Conservation (phyloP, 2,113 vertebrate species). For the Dicerorhinus sumatrensis region DNA sequence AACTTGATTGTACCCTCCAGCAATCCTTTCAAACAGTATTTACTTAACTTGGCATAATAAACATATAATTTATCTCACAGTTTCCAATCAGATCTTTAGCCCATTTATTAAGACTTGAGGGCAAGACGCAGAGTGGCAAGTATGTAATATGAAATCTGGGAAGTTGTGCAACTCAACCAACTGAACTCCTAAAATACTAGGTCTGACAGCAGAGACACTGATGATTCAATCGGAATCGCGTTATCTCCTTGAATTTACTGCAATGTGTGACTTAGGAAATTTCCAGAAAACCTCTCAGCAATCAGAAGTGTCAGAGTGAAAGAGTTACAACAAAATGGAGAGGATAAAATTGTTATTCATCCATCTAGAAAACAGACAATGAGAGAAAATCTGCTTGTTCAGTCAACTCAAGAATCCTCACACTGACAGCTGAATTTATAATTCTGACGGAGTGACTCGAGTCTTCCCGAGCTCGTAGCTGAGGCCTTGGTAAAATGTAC, state of each 20-base stretch:
- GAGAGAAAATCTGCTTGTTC: background rate
- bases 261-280: constrained; percentile 25
- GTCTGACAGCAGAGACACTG: background rate
- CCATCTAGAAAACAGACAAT: background rate
- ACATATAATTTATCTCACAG: constrained; percentile 67
- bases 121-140: background rate
- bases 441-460: background rate
- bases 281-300: constrained; percentile 70
- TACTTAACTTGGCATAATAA: constrained; percentile 76
- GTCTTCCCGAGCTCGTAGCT: background rate
- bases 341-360: background rate
- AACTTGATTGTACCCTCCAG: constrained; percentile 75
- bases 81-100: constrained; percentile 71
- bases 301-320: constrained; percentile 55
- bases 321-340: constrained; percentile 47
- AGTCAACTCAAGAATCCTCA: background rate
- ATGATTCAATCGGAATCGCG: constrained; percentile 44
- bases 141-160: background rate
- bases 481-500: background rate
- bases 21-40: constrained; percentile 71
- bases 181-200: background rate
- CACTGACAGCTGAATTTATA: background rate
- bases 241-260: constrained; percentile 55
- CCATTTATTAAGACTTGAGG: constrained; percentile 56
- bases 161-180: constrained; percentile 5